A percentile compares a stretch with the other conserved stretches of the same genome.
Evolutionary conservation across 2,888 invertebrate genomes (phyloP).

Genomic region (Chloroclystis v-ata): DNA sequence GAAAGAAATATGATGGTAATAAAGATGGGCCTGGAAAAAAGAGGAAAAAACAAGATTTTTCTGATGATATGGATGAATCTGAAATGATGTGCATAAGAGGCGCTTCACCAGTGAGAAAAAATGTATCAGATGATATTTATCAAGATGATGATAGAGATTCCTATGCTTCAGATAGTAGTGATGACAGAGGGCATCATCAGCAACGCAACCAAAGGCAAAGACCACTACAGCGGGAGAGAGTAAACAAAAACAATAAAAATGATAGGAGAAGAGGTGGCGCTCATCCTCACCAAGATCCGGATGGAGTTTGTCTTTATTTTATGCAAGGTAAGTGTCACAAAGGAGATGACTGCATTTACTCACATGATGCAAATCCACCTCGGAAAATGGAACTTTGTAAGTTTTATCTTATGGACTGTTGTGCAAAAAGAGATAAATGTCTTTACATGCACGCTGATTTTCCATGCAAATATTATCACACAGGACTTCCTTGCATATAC

Average conservation of each 20-base stretch:
- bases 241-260: slow-evolving; percentile 70
- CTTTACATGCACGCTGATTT: slow-evolving; percentile 97
- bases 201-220: slow-evolving; percentile 65
- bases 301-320: slow-evolving; percentile 88
- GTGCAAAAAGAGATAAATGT: slow-evolving; percentile 96
- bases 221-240: slow-evolving; percentile 61
- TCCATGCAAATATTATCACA: slow-evolving; percentile 98
- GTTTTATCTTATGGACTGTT: slow-evolving; percentile 96
- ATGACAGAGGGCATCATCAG: slow-evolving; percentile 71
- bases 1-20: slow-evolving; percentile 75
- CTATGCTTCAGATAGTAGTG: slow-evolving; percentile 76
- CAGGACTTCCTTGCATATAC: slow-evolving; percentile 90
- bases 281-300: slow-evolving; percentile 81
- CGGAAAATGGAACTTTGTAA: slow-evolving; percentile 97
- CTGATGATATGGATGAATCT: slow-evolving; percentile 83
- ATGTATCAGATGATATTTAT: slow-evolving; percentile 51
- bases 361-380: slow-evolving; percentile 88
- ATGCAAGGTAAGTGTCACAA: slow-evolving; percentile 93
- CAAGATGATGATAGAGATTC: slow-evolving; percentile 76
- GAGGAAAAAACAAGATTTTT: slow-evolving; percentile 73
- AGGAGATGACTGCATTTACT: slow-evolving; percentile 91
- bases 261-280: slow-evolving; percentile 75
- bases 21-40: slow-evolving; percentile 79
- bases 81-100: slow-evolving; percentile 89
- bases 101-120: slow-evolving; percentile 80